Percentiles rank a stretch among this genome's conserved stretches.
Conservation (phyloP, 1,140 invertebrate species). For the Ridgeia piscesae region DNA sequence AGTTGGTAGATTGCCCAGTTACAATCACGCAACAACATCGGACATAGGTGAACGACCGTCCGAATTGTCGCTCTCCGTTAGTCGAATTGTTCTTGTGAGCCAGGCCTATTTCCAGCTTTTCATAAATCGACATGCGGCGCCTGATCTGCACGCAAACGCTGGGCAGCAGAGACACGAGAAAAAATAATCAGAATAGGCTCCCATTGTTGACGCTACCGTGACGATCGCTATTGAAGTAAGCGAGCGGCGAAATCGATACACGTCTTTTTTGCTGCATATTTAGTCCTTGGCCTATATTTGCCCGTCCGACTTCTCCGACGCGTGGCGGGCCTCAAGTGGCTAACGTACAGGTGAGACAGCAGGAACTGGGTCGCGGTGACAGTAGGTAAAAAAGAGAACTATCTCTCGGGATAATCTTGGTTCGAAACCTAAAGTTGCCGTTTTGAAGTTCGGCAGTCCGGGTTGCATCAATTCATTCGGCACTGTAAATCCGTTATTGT, state of each 20-base stretch:
- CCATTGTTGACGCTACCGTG: not conserved
- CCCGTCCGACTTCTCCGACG: not conserved
- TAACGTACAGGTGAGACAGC: not conserved
- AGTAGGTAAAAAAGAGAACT: too few relatives aligned
- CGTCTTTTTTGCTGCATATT: not conserved
- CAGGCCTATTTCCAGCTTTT: not conserved
- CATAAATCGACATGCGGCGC: not conserved
- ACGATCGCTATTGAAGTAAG: not conserved
- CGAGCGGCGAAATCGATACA: not conserved
- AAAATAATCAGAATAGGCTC: not conserved
- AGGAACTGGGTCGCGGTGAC: too few relatives aligned
- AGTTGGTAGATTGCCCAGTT: not conserved
- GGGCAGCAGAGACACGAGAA: not conserved
- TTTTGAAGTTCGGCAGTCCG: too few relatives aligned
- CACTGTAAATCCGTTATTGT: too few relatives aligned
- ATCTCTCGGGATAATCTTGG: too few relatives aligned
- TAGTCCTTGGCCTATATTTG: not conserved
- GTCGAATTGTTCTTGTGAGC: not conserved
- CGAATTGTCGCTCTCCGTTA: not conserved
- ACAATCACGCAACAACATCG: not conserved
- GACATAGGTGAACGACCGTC: not conserved
- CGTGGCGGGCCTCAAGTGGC: not conserved
- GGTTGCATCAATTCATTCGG: too few relatives aligned
- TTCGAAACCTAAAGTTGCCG: too few relatives aligned
- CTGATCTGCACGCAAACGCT: not conserved